These are phyloP conservation scores for Allobates femoralis DNA, from an alignment of 2,797 vertebrate genomes.

Conservation along the genomic window DNA sequence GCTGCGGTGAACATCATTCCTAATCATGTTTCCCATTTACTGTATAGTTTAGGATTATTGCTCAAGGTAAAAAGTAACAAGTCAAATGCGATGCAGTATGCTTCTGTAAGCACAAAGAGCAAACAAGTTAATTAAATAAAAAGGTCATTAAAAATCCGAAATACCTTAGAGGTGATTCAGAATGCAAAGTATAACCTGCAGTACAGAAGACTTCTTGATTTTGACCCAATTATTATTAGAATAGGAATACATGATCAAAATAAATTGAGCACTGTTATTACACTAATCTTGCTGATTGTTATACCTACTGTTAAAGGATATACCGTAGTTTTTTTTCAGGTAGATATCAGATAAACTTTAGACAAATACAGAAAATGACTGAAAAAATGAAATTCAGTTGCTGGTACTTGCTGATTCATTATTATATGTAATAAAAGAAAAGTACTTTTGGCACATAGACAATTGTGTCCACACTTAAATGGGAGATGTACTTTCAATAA, in stretches of 20 bases:
- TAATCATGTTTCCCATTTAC: constrained; percentile 32
- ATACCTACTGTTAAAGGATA: neutral
- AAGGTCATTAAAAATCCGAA: constrained; percentile 12
- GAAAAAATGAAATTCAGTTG: neutral
- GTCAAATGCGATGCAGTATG: constrained; percentile 18
- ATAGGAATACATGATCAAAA: neutral
- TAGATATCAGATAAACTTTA: neutral
- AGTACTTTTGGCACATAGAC: neutral
- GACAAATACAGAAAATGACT: neutral
- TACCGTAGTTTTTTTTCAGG: neutral
- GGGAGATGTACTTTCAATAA: too few species aligned
- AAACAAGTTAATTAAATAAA: constrained; percentile 17
- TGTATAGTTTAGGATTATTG: constrained; percentile 15
- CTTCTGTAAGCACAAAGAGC: constrained; percentile 16
- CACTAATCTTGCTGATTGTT: neutral
- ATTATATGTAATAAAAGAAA: neutral
- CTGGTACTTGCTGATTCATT: neutral
- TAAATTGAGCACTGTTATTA: neutral
- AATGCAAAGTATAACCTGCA: neutral
- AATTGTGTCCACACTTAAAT: too few species aligned
- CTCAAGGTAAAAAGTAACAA: constrained; percentile 28
- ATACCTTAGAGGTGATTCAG: neutral
- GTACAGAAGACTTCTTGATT: neutral
- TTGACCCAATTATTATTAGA: neutral
- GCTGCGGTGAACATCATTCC: constrained; percentile 20